Evolutionary conservation across 1,140 invertebrate genomes (phyloP).

Genomic region (Metaphire vulgaris): DNA sequence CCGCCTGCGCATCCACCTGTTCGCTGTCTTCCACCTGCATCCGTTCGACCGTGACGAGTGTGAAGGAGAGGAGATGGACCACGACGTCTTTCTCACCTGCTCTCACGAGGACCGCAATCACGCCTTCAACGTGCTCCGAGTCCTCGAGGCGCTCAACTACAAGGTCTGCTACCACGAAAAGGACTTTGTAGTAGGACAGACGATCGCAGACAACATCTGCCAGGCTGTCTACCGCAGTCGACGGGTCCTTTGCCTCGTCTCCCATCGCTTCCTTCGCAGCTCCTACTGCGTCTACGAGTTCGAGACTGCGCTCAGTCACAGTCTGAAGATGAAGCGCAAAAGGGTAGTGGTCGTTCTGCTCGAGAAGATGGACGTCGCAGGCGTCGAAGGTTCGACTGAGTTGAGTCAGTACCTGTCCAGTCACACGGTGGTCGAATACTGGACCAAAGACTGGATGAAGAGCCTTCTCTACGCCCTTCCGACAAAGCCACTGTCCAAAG

Average conservation of each 20-base stretch:
- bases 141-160: slow-evolving; percentile 1
- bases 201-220: slow-evolving; percentile 17
- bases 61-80: slow-evolving; percentile 10
- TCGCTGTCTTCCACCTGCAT: slow-evolving; percentile 8
- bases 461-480: slow-evolving; percentile 6
- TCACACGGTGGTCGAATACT: slow-evolving; percentile 6
- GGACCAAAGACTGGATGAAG: slow-evolving; percentile 13
- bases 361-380: background rate
- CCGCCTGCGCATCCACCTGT: slow-evolving; percentile 2
- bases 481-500: background rate
- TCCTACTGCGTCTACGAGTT: slow-evolving; percentile 22
- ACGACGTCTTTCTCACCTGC: slow-evolving; percentile 18
- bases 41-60: slow-evolving; percentile 22
- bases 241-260: slow-evolving; percentile 17
- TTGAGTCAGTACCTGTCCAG: slow-evolving; percentile 6
- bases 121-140: background rate
- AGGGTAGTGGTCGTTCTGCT: background rate
- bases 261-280: slow-evolving; percentile 5
- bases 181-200: slow-evolving; percentile 17
- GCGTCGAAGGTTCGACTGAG: background rate
- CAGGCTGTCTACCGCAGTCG: background rate
- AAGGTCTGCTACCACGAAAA: slow-evolving; percentile 16
- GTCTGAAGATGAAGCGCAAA: background rate
- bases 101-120: background rate
- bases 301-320: slow-evolving; percentile 10